phyloP scores from a whole-genome alignment of 2,888 invertebrate genomes.

The Perizoma affinitatum region DNA sequence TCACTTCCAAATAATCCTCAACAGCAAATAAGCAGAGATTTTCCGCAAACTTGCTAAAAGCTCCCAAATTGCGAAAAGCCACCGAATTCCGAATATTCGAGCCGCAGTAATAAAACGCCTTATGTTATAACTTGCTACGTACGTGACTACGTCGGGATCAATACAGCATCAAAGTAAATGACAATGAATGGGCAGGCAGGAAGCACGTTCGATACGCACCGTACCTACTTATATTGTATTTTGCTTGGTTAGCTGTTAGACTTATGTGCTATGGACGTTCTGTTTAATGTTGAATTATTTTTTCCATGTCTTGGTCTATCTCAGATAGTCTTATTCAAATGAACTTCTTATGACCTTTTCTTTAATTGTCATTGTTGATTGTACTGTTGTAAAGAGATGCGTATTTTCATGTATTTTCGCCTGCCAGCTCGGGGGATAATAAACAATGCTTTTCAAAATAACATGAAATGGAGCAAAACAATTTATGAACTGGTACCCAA shows the following conservation, averaged over 20 bases:
- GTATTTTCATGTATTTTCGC: too few relatives aligned
- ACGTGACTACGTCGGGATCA: slow-evolving; percentile 62
- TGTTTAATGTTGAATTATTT: too few relatives aligned
- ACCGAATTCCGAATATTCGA: slow-evolving; percentile 30
- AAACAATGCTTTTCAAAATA: too few relatives aligned
- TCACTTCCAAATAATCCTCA: slow-evolving; percentile 15
- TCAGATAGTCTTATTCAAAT: too few relatives aligned
- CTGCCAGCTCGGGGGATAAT: too few relatives aligned
- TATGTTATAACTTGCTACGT: slow-evolving; percentile 53
- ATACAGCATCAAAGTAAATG: slow-evolving; percentile 71
- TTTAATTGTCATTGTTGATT: too few relatives aligned
- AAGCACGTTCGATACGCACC: slow-evolving; percentile 37
- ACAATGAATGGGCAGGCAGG: slow-evolving; percentile 62
- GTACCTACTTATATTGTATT: slow-evolving; percentile 14
- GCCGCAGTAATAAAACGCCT: slow-evolving; percentile 42
- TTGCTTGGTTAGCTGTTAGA: not conserved
- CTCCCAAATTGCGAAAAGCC: slow-evolving; percentile 26
- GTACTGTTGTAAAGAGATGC: too few relatives aligned
- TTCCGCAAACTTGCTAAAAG: slow-evolving; percentile 22
- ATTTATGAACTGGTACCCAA: too few relatives aligned
- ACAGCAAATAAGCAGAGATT: slow-evolving; percentile 30
- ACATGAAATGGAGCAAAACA: too few relatives aligned
- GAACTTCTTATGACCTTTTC: too few relatives aligned
- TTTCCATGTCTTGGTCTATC: too few relatives aligned
- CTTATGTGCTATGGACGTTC: not conserved